Base-by-base conservation (phyloP, 2,797 vertebrate species). In the Ptychadena robeensis region DNA sequence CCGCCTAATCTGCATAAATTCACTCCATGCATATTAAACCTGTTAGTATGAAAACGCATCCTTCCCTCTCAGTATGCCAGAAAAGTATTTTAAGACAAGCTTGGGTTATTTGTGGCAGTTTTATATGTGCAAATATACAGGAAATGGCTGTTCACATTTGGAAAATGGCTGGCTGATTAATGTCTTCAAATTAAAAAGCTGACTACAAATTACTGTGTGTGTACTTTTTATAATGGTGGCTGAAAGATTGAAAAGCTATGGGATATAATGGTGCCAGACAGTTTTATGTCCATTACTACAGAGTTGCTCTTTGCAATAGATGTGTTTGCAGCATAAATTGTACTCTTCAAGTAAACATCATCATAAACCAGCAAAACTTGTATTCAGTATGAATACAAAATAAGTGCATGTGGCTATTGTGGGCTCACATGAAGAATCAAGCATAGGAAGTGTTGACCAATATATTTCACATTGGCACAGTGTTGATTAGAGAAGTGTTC, bases 61-160 rank as follows among this genome's bases (percentile, higher is more conserved):
- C 34, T n/a, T 38, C 61, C 12, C 28, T 61, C 4, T 25, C 15
- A 11, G 22, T 27, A 30, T 35, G 53, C 72, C 48, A 61, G 31
- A 18, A 34, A 59, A 34, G 25, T n/a, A 74, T 31, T 71, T 22
- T 12, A 34, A 61, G 22, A 35, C 72, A 48, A n/a, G 28, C 44
- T 34, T 57, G 28, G 12, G n/a, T 71, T 48, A 31, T 25, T 44
- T 27, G 9, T n/a, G 57, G 22, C 53, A 63, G 37, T 64, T 80
- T 53, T 73, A 74, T 73, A 74, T n/a, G 27, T 32, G 30, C 44
- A 57, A 40, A 40, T 53, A 22, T 66, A 35, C 25, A 74, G 31
- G 37, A 57, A 66, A 80, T 35, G n/a, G 57, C 78, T 63, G 74
- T 64, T 53, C 65, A n/a, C 44, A 77, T 74, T 81, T 73, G 80